Conservation (phyloP, 2,888 invertebrate species). For the Coremacera marginata region DNA sequence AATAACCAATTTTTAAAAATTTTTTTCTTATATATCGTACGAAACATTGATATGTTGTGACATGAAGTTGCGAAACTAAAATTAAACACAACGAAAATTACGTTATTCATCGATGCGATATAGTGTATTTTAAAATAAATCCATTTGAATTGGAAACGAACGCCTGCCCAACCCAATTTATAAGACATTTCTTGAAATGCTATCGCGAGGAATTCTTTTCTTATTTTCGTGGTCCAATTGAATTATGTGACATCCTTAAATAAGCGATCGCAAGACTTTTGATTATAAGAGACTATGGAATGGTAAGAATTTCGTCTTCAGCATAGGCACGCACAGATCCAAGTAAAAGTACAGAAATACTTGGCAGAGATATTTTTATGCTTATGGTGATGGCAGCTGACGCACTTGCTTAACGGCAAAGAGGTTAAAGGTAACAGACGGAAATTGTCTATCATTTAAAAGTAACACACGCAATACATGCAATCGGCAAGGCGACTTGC, state of each 20-base stretch:
- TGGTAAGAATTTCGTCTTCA: too few relatives aligned
- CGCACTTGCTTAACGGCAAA: constrained; percentile 52
- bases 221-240: constrained; percentile 67
- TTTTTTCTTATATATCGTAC: constrained; percentile 40
- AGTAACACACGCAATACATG: background rate
- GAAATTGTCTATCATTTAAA: constrained; percentile 63
- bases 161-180: constrained; percentile 27
- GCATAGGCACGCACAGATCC: too few relatives aligned
- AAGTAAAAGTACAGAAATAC: constrained; percentile 47
- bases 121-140: constrained; percentile 41
- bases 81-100: constrained; percentile 45
- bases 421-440: constrained; percentile 68
- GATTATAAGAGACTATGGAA: too few relatives aligned
- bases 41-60: constrained; percentile 59
- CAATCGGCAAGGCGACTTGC: background rate
- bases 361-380: constrained; percentile 38
- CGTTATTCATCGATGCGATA: constrained; percentile 51
- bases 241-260: constrained; percentile 59
- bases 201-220: constrained; percentile 49
- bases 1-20: constrained; percentile 52
- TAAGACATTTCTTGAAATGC: background rate
- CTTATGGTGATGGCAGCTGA: constrained; percentile 2
- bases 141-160: constrained; percentile 30
- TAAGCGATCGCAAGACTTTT: background rate
- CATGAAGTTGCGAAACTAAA: constrained; percentile 58